Evolutionary conservation across 64 coral and sea anemone species (phyloP).

Genomic region (Actinia equina): DNA sequence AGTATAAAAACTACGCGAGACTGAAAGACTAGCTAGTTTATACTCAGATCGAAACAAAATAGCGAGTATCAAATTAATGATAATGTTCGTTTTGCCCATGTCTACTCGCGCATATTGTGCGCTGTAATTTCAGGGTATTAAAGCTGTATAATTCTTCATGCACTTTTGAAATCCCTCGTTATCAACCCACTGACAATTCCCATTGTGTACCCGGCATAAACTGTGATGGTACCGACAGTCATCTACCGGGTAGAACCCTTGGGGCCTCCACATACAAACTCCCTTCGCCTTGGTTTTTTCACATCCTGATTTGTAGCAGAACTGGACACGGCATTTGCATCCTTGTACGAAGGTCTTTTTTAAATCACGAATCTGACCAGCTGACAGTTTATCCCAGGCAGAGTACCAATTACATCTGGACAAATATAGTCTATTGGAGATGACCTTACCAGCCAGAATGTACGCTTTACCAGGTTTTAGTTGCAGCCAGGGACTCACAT

Average conservation of each 20-base stretch:
- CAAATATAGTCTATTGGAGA: conserved; percentile 43
- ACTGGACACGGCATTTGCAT: conserved; percentile 50
- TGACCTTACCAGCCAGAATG: conserved; percentile 53
- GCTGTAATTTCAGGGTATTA: background rate
- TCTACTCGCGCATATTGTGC: too few species aligned
- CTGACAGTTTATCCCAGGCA: conserved; percentile 35
- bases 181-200: conserved; percentile 44
- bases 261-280: conserved; percentile 20
- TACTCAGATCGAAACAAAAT: background rate
- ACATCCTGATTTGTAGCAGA: conserved; percentile 15
- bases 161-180: conserved; percentile 35
- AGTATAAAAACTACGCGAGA: background rate
- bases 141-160: background rate
- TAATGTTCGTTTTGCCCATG: too few species aligned
- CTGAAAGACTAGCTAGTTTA: background rate
- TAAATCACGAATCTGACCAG: conserved; percentile 36
- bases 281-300: background rate
- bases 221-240: conserved; percentile 61
- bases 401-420: conserved; percentile 37
- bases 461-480: conserved; percentile 44
- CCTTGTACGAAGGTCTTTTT: conserved; percentile 48
- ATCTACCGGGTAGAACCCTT: conserved; percentile 21
- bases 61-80: background rate
- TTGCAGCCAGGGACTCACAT: conserved; percentile 14
- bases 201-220: conserved; percentile 42